A percentile compares a stretch with the other conserved stretches of the same genome.
Conservation (phyloP, 1,140 invertebrate genomes). For the Trinorchestia longiramus region DNA sequence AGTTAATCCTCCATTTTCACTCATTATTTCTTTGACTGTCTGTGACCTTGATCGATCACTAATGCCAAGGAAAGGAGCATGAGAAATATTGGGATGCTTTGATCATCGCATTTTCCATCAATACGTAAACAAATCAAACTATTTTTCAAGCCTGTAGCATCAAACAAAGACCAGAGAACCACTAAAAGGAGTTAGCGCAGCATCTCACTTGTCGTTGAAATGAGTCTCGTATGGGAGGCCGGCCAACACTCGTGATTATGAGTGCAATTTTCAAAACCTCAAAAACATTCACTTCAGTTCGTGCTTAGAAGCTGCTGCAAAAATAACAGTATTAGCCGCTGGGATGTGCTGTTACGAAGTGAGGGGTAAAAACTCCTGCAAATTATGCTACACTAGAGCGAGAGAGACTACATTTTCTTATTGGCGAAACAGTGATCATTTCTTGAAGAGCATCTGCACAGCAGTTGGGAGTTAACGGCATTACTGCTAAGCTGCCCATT, state of each 20-base stretch:
- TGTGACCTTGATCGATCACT: background rate
- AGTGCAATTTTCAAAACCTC: background rate
- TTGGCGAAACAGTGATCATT: background rate
- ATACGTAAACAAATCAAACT: background rate
- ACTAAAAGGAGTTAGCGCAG: background rate
- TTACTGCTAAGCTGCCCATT: background rate
- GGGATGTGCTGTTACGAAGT: background rate
- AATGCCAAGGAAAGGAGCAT: background rate
- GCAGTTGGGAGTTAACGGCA: background rate
- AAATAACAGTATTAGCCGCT: background rate
- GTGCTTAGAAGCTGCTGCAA: background rate
- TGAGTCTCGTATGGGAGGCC: background rate
- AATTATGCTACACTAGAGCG: background rate
- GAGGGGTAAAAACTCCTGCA: background rate
- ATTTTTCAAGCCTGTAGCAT: background rate
- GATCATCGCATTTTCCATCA: background rate
- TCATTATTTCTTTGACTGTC: background rate
- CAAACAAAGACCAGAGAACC: background rate
- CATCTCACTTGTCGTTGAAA: background rate
- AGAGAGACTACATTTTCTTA: background rate
- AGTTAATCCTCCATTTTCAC: background rate
- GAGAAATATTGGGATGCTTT: background rate
- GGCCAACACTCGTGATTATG: background rate
- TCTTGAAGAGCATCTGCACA: background rate
- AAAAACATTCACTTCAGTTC: background rate